Conservation (phyloP, 1,140 invertebrate genomes). For the Caenorhabditis briggsae region DNA sequence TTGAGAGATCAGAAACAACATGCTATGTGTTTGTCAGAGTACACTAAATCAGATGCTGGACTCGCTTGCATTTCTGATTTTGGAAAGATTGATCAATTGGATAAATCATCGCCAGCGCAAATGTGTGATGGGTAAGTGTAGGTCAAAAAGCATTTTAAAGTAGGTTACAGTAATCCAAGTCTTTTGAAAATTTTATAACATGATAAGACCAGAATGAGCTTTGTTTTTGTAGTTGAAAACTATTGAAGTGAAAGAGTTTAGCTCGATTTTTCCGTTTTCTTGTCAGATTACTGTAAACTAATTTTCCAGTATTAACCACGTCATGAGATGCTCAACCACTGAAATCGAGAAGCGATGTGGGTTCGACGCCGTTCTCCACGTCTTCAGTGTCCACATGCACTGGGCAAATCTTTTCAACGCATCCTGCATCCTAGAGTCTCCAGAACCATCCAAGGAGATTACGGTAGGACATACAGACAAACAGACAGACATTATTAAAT, state of each 20-base stretch:
- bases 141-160: too few species aligned
- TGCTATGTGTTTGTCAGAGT: slow-evolving; percentile 68
- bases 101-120: slow-evolving; percentile 63
- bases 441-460: slow-evolving; percentile 56
- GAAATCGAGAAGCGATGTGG: slow-evolving; percentile 69
- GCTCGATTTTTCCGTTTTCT: neutral
- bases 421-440: slow-evolving; percentile 64
- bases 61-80: slow-evolving; percentile 68
- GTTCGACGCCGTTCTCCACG: slow-evolving; percentile 74
- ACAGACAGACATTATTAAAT: neutral
- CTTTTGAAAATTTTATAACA: too few species aligned
- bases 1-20: slow-evolving; percentile 66
- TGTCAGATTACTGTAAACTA: neutral
- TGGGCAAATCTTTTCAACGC: slow-evolving; percentile 72
- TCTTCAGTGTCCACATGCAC: slow-evolving; percentile 72
- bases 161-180: too few species aligned
- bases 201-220: too few species aligned
- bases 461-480: neutral
- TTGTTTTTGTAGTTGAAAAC: too few species aligned
- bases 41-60: slow-evolving; percentile 65
- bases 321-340: slow-evolving; percentile 69
- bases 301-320: slow-evolving; percentile 65
- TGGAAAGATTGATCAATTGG: slow-evolving; percentile 69
- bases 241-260: too few species aligned
- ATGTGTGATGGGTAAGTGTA: slow-evolving; percentile 67